phyloP scores from a whole-genome alignment of 2,888 invertebrate genomes.

The Heliconius cydno region DNA sequence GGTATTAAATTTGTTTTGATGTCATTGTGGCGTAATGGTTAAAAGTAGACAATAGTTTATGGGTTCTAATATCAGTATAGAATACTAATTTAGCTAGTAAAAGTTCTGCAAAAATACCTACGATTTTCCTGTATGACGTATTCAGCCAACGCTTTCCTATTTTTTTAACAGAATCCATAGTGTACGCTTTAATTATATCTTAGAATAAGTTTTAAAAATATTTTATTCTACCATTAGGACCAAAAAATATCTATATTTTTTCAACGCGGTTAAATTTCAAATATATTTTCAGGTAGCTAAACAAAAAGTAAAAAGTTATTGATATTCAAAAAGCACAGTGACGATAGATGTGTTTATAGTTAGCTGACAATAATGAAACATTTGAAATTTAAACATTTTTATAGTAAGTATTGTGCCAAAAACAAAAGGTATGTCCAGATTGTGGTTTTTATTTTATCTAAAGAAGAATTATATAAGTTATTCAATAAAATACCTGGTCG shows the following conservation, averaged over 20 bases:
- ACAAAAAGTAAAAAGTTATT: neutral
- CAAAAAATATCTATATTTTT: neutral
- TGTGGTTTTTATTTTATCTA: neutral
- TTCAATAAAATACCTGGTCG: neutral
- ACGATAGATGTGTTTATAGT: slow-evolving; percentile 12
- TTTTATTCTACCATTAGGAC: neutral
- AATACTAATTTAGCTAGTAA: neutral
- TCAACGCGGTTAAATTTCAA: neutral
- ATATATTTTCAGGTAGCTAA: neutral
- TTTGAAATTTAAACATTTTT: neutral
- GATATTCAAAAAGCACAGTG: neutral
- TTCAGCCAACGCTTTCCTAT: too few relatives aligned
- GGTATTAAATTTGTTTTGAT: neutral
- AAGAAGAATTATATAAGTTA: neutral
- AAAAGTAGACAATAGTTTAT: too few relatives aligned
- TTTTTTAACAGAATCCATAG: too few relatives aligned
- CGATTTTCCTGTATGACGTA: too few relatives aligned
- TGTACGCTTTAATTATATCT: too few relatives aligned
- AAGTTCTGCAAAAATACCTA: too few relatives aligned
- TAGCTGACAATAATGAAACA: slow-evolving; percentile 1
- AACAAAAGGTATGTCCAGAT: neutral
- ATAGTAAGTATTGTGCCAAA: slow-evolving; percentile 8
- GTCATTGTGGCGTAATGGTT: neutral
- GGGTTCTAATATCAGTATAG: neutral
- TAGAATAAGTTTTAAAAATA: neutral